Base-by-base conservation (phyloP, 2,888 invertebrate species). In the Aromia moschata region DNA sequence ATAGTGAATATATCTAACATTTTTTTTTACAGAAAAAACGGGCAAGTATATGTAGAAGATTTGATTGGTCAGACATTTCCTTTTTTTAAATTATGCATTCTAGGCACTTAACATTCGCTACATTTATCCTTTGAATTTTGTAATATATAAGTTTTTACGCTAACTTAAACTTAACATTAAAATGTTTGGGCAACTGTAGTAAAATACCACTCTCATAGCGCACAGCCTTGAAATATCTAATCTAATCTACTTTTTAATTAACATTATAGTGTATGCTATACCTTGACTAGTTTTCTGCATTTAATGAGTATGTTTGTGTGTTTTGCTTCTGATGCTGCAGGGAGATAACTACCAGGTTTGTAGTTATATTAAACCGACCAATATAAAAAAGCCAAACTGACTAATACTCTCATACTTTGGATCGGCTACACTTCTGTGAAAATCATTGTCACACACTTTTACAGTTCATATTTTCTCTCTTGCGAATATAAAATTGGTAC, bases 291-390 rank as follows among this genome's bases (percentile, higher is more conserved):
- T 68, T 63, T 46, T 37, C 54, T 46, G 51, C 65, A 68, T 68
- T 63, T 72, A 74, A 72, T 55, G 51, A 52, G 65, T 69, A 70
- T 75, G 70, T 74, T 72, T 74, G 71, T 76, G 72, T 76, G 70
- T 72, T 71, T 69, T 70, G 72, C 73, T 74, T 74, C 67, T 71
- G 62, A 65, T 73, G 74, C 77, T 69, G 70, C 75, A 79, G 79
- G 79, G 78, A 70, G 78, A 78, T 61, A 74, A 68, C 64, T 76
- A 77, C 64, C 78, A 80, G 79, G 79, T 80, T 73, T 68, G 79
- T 79, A 75, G 47, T 63, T n/a, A n/a, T n/a, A n/a, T n/a, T n/a
- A n/a, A n/a, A n/a, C n/a, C n/a, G n/a, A n/a, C n/a, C n/a, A n/a
- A n/a, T n/a, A n/a, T n/a, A n/a, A n/a, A n/a, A n/a, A n/a, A n/a